These are phyloP conservation scores for Dipodomys spectabilis DNA, from an alignment of 2,113 vertebrate genomes.

Conservation along the genomic window DNA sequence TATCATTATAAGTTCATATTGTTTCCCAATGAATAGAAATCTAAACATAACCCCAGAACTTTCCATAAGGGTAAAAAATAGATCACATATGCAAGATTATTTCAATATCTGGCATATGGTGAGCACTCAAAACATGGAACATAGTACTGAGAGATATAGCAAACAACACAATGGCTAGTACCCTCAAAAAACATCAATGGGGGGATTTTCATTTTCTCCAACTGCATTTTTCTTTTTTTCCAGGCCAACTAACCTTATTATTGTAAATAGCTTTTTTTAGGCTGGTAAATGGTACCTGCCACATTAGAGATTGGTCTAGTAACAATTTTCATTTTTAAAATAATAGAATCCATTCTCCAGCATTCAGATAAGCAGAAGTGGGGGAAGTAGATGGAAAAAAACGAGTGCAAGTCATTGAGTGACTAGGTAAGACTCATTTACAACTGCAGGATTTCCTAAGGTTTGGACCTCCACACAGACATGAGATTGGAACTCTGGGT, in stretches of 20 bases:
- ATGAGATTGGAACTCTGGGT: background rate
- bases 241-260: background rate
- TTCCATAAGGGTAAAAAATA: background rate
- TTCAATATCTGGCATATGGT: background rate
- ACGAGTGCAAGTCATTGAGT: background rate
- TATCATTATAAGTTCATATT: background rate
- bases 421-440: background rate
- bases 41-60: background rate
- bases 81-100: background rate
- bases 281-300: conserved; percentile 53
- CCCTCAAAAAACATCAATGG: background rate
- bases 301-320: background rate
- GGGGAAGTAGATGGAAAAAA: background rate
- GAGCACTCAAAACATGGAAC: background rate
- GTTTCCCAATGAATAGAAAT: background rate
- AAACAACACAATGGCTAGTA: background rate
- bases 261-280: background rate
- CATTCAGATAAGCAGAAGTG: background rate
- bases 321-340: conserved; percentile 59
- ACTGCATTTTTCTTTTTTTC: background rate
- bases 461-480: background rate
- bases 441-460: background rate
- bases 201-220: background rate
- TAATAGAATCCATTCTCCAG: conserved; percentile 28
- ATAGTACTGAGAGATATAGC: background rate